Evolutionary conservation across 2,113 vertebrate species (phyloP), one percentile per base, ranked within the genome.

Genomic region (Vulpes lagopus): DNA sequence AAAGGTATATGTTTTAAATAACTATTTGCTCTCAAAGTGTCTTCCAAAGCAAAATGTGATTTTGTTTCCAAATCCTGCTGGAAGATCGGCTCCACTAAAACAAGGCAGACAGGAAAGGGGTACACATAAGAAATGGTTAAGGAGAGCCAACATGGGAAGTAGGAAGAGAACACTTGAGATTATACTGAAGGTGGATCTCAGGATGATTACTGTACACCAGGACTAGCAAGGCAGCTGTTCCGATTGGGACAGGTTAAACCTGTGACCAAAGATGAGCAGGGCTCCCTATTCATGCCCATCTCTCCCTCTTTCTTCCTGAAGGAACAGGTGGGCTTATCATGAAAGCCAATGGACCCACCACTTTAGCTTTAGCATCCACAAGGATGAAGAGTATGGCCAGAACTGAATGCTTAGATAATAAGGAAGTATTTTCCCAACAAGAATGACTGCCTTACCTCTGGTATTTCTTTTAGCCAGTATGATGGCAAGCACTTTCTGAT

Each of bases 1-100:
- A 93, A 65, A 71, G 32, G 55, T 25, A 25, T 55, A n/a, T 15
- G 8, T 51, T 94, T 97, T 73, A 91, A 97, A 90, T 67, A 95
- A 95, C 38, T 35, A 51, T 51, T 79, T 95, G 62, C 74, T n/a
- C 8, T 67, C 11, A 20, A 7, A 91, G 30, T 76, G 17, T 81
- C 73, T 95, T 95, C 12, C 67, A 69, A 82, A 76, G 65, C 38
- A 86, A 73, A 76, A 74, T 43, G 14, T 53, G 6, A 76, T 35
- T 73, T n/a, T 59, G 53, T 67, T 82, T 86, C 35, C 51, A 85
- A 92, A 83, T 25, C 25, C n/a, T 32, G 38, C 11, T 64, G 38
- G 49, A 74, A n/a, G 59, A 83, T 19, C 8, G 76, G 23, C 22
- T 67, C 30, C 32, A 19, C 19, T 14, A 22, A 64, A 74, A 96